Base-by-base conservation (phyloP, 1,140 invertebrate species). In the Temnothorax curvispinosus region DNA sequence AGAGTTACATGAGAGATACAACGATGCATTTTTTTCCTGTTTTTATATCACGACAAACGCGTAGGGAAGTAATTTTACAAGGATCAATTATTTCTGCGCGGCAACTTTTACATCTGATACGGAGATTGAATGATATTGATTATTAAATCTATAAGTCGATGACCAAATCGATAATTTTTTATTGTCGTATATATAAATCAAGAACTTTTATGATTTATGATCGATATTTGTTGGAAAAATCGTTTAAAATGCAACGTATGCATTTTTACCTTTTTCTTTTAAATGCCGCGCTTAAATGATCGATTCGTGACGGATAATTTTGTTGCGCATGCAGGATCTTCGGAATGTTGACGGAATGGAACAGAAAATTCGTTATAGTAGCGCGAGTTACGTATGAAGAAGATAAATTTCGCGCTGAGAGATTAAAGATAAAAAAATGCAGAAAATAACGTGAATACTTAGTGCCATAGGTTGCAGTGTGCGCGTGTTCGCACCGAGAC, bases 381-480 rank as follows among this genome's bases (percentile, higher is more conserved):
- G 18, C 27, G 52, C 11, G 65, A 58, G 8, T 41, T 56, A 52
- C 60, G 56, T 41, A 18, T 52, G 32, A 81, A 56, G 3, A 41
- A 18, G 64, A 47, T 41, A 47, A 56, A 75, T 47, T 74, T 82
- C 41, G 54, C 27, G 80, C 35, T 38, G 32, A 32, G 62, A 67
- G 54, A 76, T 38, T 86, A 41, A 76, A 86, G 58, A 35, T 72
- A 82, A 87, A 69, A 69, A 18, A 62, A 62, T 32, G 56, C 64
- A 35, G 56, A 85, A 82, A 90, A 69, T 89, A 88, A 93, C 93
- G 94, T 95, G 94, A 95, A 95, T 95, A 95, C 93, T 94, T 94
- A 94, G 95, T 95, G 95, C 95, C 95, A 95, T 95, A 95, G 93
- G 92, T 94, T 93, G 87, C 91, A 92, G 90, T 88, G 93, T 85